These are phyloP conservation scores for Menura novaehollandiae DNA, from an alignment of 2,113 vertebrate species.

Conservation along the genomic window DNA sequence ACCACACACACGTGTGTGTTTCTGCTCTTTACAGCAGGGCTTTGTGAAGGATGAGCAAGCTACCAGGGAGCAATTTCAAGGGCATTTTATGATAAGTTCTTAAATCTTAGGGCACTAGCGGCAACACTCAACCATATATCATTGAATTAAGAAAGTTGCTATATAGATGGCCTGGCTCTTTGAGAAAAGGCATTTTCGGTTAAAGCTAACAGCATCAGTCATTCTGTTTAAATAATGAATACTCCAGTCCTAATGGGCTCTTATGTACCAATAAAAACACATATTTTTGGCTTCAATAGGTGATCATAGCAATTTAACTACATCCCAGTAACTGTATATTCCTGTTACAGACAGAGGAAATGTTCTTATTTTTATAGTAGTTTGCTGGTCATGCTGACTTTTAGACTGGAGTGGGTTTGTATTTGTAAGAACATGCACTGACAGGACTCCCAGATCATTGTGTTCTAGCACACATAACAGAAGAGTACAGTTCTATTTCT, in stretches of 20 bases:
- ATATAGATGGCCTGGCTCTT: constrained; percentile 12
- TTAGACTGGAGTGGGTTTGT: neutral
- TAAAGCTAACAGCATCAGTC: constrained; percentile 7
- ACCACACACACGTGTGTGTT: neutral
- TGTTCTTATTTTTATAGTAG: neutral
- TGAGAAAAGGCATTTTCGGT: constrained; percentile 45
- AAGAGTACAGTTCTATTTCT: neutral
- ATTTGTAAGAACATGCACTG: neutral
- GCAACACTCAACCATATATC: constrained; percentile 12
- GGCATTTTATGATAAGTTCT: constrained; percentile 48
- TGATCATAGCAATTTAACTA: constrained; percentile 24
- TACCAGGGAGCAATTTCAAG: constrained; percentile 55
- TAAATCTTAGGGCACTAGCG: constrained; percentile 49
- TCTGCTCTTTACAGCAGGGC: neutral
- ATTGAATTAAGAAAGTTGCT: constrained; percentile 52
- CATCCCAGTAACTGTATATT: neutral
- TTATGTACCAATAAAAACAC: constrained; percentile 27
- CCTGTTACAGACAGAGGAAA: neutral
- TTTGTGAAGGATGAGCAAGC: constrained; percentile 39
- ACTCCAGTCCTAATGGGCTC: constrained; percentile 5
- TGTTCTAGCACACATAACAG: neutral
- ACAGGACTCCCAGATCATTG: neutral
- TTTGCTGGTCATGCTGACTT: neutral
- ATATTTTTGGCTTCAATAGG: constrained; percentile 5
- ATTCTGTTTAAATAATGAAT: constrained; percentile 32